These are phyloP conservation scores for Steromphala cineraria DNA, from an alignment of 2,888 invertebrate genomes.

Conservation along the genomic window DNA sequence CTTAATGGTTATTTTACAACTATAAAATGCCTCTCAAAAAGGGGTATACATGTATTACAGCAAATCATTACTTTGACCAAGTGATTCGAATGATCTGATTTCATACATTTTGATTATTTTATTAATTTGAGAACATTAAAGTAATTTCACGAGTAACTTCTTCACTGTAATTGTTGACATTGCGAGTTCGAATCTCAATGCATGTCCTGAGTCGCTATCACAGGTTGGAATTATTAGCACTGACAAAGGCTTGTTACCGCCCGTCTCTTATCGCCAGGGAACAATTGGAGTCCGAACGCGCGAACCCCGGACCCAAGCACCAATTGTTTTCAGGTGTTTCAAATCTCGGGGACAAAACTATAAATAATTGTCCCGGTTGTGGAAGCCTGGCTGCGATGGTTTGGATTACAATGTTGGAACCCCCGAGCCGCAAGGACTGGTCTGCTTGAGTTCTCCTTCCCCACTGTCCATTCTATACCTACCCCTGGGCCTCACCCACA, in stretches of 20 bases:
- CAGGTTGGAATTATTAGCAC: not conserved
- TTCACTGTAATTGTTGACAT: too few species aligned
- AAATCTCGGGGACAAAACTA: not conserved
- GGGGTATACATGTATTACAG: too few species aligned
- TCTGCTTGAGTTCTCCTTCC: not conserved
- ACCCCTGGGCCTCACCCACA: not conserved
- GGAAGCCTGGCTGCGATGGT: not conserved
- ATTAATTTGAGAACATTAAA: too few species aligned
- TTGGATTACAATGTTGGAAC: not conserved
- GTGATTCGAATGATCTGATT: too few species aligned
- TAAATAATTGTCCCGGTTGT: constrained; percentile 1
- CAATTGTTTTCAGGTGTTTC: constrained; percentile 13
- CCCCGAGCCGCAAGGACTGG: not conserved
- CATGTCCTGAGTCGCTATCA: not conserved
- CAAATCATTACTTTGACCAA: too few species aligned
- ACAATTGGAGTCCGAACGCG: constrained; percentile 6
- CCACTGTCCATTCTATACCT: not conserved
- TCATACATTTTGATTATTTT: too few species aligned
- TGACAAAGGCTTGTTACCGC: constrained; percentile 8
- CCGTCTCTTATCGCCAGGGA: not conserved
- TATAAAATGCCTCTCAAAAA: too few species aligned
- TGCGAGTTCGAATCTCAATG: not conserved
- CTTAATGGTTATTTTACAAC: too few species aligned
- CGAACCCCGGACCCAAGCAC: not conserved
- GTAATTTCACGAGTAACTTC: too few species aligned